Conservation (phyloP, 2,113 vertebrate genomes). For the Vombatus ursinus region DNA sequence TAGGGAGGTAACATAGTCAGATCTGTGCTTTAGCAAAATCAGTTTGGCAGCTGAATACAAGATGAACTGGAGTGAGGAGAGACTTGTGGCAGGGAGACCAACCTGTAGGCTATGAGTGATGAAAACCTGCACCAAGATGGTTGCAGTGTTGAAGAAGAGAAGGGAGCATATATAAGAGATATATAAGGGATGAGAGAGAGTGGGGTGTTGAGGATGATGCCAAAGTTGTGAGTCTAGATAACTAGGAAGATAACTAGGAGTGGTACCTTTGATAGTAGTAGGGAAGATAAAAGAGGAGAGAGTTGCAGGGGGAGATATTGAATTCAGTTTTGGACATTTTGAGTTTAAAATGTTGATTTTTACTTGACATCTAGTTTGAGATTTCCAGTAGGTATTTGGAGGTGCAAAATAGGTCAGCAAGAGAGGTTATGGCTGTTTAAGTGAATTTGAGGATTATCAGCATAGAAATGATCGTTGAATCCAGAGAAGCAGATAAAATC, state of each 20-base stretch:
- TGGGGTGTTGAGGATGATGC: conserved; percentile 1
- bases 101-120: conserved; percentile 2
- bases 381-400: too few relatives aligned
- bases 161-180: conserved; percentile 4
- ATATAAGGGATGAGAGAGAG: conserved; percentile 1
- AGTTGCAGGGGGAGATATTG: conserved; percentile 10
- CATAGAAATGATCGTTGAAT: too few relatives aligned
- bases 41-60: neutral
- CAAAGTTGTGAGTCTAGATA: neutral
- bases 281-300: conserved; percentile 4
- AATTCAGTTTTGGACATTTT: conserved; percentile 2
- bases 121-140: conserved; percentile 24
- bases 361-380: too few relatives aligned
- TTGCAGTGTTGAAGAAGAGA: neutral
- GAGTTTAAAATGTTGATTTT: too few relatives aligned
- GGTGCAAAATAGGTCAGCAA: too few relatives aligned
- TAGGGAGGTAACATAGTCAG: conserved; percentile 1
- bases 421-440: too few relatives aligned
- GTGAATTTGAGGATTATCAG: too few relatives aligned
- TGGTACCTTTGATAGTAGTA: neutral
- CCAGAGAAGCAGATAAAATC: too few relatives aligned
- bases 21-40: conserved; percentile 15
- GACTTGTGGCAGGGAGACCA: neutral
- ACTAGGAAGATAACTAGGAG: too few relatives aligned
- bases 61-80: conserved; percentile 4